Base-by-base conservation (phyloP, 1,140 invertebrate genomes). In the Calliopsis andreniformis region DNA sequence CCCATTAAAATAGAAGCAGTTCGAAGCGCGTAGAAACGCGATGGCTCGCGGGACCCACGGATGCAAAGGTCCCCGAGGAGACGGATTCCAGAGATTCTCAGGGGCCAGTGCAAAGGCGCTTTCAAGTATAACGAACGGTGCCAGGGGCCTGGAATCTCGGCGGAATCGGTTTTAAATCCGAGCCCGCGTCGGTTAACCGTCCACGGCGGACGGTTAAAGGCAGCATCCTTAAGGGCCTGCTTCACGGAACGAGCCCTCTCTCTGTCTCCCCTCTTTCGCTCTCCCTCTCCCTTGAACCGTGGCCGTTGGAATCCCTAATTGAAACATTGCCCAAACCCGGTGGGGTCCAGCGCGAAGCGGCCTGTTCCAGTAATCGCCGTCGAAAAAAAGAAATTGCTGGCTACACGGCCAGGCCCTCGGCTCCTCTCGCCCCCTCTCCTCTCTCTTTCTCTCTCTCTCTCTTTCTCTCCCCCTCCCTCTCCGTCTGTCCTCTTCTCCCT, bases 301-400 rank as follows among this genome's bases (percentile, higher is more conserved):
- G 42, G 20, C 55, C 66, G 18, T 68, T 67, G 58, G 70, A 73
- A 75, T 81, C 71, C 62, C 79, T 85, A 85, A 85, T 85, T 85
- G 83, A 85, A 85, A 85, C 83, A 85, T 85, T 85, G 77, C 83
- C 75, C 63, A 63, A 68, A 56, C 78, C 69, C 73, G 43, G 83
- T 84, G 73, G 82, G 73, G 83, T 84, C 78, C 82, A 70, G 63
- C 68, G 79, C 76, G 79, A 80, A 80, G 69, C 83, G 77, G 77
- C 70, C 75, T 73, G 73, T 86, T 86, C 83, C 78, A 80, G 83
- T 80, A 85, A 86, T 86, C 71, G 79, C 45, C 66, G 69, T 63
- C 51, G 66, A 80, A 80, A 68, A 85, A 82, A 79, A 80, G 69
- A 82, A 78, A 82, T 53, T 56, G 49, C 28, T 43, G 58, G 42